Evolutionary conservation across 35 echinoderm and acorn worm species (phyloP), one percentile per base, ranked within the genome.

Genomic region (Patiria miniata): DNA sequence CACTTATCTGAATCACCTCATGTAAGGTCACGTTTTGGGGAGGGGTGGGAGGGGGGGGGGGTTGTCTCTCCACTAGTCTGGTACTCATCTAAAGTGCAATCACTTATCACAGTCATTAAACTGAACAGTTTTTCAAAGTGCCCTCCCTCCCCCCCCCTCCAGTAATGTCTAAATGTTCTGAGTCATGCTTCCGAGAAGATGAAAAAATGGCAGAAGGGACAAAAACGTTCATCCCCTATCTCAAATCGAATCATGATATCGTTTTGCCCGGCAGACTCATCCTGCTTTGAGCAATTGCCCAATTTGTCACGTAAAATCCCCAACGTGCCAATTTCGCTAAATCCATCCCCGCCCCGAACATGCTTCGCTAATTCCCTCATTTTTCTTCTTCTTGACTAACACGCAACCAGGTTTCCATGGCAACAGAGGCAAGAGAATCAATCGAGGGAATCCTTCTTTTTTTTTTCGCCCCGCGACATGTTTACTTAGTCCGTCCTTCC

Each of bases 341-440:
- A 30, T 23, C 61, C 61, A 69, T 34, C 61, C 23, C 61, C 61
- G 18, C 42, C 42, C 42, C 12, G 4, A 47, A 69, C 34, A 34
- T 17, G 61, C 61, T 69, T 47, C 7, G 22, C 23, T 69, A 69
- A 69, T 36, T 69, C 61, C 61, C 26, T 34, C 61, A 69, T 69
- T 69, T 69, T 10, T 9, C 4, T 6, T 47, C 42, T 12, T 12
- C 42, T 12, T 8, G 19, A 73, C 65, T 10, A 73, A 73, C 65
- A 30, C 26, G 65, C 19, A 73, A 26, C 65, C 7, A 23, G 26
- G 65, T 73, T 73, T 26, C 65, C 65, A 15, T 73, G 65, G 34
- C 65, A 28, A 73, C 65, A 26, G 34, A 73, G 65, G 29, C 65
- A 73, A 73, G 65, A 73, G 65, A 73, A 73, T 73, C 65, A 73